A percentile compares a stretch with the other conserved stretches of the same genome.
phyloP scores from a whole-genome alignment of 1,140 invertebrate genomes.

The Drosophila busckii region DNA sequence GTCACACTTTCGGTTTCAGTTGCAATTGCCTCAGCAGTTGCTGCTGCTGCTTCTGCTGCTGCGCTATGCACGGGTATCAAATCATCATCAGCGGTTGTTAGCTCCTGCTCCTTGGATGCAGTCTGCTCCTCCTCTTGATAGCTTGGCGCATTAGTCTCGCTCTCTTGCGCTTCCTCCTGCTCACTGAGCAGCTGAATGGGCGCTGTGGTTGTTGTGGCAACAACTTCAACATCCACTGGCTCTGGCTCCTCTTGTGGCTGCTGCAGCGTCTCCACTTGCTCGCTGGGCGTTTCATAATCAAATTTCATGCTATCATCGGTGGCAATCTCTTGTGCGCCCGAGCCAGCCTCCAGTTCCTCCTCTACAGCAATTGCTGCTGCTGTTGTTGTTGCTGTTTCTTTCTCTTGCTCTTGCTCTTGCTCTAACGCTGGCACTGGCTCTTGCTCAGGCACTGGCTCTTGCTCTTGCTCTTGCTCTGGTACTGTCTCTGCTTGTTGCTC shows the following conservation, averaged over 20 bases:
- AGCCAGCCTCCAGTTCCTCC: constrained; percentile 40
- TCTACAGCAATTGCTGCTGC: constrained; percentile 1
- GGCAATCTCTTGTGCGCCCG: constrained; percentile 49
- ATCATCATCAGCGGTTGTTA: constrained; percentile 46
- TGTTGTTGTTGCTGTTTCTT: background rate
- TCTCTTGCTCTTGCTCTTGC: constrained; percentile 13
- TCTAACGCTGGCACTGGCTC: constrained; percentile 1
- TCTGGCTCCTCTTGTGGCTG: constrained; percentile 13
- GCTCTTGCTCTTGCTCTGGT: background rate
- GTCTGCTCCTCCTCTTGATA: constrained; percentile 19
- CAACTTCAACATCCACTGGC: constrained; percentile 1
- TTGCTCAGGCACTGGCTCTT: background rate
- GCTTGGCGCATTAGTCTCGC: constrained; percentile 32
- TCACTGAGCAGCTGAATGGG: constrained; percentile 44
- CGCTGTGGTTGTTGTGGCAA: no score
- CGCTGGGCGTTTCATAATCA: constrained; percentile 63
- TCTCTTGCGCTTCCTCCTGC: constrained; percentile 19
- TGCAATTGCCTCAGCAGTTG: no score
- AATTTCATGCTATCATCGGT: constrained; percentile 75
- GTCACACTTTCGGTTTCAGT: constrained; percentile 67
- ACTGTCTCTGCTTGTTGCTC: constrained; percentile 11
- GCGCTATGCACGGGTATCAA: constrained; percentile 58
- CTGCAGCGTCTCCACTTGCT: constrained; percentile 24
- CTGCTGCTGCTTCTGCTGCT: constrained; percentile 21
- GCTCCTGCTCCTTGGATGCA: constrained; percentile 11